Evolutionary conservation across 2,113 vertebrate species (phyloP).

Genomic region (Leptobrachium ailaonicum): DNA sequence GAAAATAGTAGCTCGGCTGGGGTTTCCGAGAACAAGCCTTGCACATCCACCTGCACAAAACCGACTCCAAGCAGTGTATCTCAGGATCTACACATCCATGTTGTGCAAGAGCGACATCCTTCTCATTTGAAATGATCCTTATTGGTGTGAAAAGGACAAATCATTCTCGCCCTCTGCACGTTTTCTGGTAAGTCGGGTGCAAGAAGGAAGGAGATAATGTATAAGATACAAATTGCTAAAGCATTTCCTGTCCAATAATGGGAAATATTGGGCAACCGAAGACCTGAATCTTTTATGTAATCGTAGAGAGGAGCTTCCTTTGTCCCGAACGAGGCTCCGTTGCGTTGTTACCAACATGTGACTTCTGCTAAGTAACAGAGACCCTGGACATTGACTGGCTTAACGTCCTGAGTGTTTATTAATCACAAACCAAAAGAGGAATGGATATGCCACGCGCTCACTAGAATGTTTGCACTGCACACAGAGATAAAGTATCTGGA

Average conservation of each 20-base stretch:
- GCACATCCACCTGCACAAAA: too few relatives aligned
- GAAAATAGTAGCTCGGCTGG: too few relatives aligned
- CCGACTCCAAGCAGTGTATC: too few relatives aligned
- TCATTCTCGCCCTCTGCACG: conserved; percentile 16
- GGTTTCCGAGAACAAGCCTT: too few relatives aligned
- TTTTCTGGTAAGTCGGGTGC: conserved; percentile 31
- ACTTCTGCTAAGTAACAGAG: neutral
- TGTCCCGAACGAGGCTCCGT: neutral
- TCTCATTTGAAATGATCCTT: neutral
- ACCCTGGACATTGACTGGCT: conserved; percentile 8
- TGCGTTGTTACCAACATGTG: neutral
- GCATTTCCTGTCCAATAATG: conserved; percentile 37
- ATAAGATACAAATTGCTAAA: conserved; percentile 17
- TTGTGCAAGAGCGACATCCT: neutral
- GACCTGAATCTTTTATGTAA: conserved; percentile 22
- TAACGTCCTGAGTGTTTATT: neutral
- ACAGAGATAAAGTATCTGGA: neutral
- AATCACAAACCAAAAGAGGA: neutral
- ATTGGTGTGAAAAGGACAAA: neutral
- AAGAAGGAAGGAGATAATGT: conserved; percentile 24
- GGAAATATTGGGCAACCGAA: conserved; percentile 34
- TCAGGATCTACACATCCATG: too few relatives aligned
- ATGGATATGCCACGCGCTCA: neutral
- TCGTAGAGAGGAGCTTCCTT: neutral
- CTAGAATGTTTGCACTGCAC: neutral